Conservation (phyloP, 1,140 invertebrate genomes). For the Leptonema lineaticorne region DNA sequence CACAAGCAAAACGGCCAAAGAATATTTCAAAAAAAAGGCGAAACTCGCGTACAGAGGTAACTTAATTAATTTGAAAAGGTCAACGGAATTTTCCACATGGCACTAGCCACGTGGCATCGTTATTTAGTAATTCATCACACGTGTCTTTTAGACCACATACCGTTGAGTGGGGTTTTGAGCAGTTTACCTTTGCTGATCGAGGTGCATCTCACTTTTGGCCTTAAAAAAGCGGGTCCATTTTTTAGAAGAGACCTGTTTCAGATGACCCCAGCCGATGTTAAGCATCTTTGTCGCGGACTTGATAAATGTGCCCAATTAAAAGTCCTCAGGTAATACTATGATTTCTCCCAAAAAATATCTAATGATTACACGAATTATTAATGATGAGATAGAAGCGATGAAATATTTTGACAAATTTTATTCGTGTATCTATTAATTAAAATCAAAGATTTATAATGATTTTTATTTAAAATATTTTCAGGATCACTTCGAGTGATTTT, state of each 20-base stretch:
- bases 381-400: too few species aligned
- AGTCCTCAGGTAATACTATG: conserved; percentile 7
- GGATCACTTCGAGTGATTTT: conserved; percentile 55
- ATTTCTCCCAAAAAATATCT: background rate
- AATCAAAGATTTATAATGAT: too few species aligned
- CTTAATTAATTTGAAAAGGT: background rate
- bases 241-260: conserved; percentile 24
- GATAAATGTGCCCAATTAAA: conserved; percentile 17
- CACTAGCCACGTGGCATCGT: background rate
- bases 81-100: too few species aligned
- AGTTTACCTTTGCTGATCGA: conserved; percentile 29
- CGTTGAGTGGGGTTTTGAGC: conserved; percentile 35
- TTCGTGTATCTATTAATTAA: background rate
- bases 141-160: conserved; percentile 35
- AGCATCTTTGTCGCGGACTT: conserved; percentile 17
- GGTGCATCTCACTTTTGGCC: conserved; percentile 29
- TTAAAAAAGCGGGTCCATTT: conserved; percentile 5
- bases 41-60: conserved; percentile 29
- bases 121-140: too few species aligned
- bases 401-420: too few species aligned
- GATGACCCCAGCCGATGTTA: conserved; percentile 21
- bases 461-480: conserved; percentile 36
- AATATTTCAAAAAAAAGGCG: conserved; percentile 22
- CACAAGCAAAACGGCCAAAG: conserved; percentile 5
- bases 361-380: too few species aligned